phyloP scores from a whole-genome alignment of 2,797 vertebrate genomes.

The Notolabrus celidotus region DNA sequence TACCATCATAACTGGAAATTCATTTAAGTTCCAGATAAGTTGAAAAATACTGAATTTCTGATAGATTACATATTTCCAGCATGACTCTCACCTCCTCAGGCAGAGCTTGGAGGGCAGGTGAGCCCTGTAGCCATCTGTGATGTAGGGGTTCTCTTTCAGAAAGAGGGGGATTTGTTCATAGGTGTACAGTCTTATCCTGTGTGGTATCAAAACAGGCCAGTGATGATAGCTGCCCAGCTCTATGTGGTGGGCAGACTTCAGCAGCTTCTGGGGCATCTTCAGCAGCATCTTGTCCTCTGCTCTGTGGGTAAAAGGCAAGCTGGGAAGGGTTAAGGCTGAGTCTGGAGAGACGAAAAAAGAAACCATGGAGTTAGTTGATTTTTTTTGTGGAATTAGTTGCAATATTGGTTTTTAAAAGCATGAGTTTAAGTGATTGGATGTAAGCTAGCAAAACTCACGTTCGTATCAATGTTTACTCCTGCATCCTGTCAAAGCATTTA shows the following conservation, averaged over 20 bases:
- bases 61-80: not conserved
- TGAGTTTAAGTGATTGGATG: too few relatives aligned
- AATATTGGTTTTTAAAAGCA: too few relatives aligned
- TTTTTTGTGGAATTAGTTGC: too few relatives aligned
- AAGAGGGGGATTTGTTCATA: slow-evolving; percentile 96
- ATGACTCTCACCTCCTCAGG: slow-evolving; percentile 89
- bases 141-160: slow-evolving; percentile 97
- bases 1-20: too few relatives aligned
- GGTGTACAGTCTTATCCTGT: slow-evolving; percentile 95
- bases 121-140: slow-evolving; percentile 97
- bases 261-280: slow-evolving; percentile 91
- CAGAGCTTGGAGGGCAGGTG: slow-evolving; percentile 96
- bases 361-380: too few relatives aligned
- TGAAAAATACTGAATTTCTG: too few relatives aligned
- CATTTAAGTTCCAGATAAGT: too few relatives aligned
- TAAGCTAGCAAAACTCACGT: not conserved
- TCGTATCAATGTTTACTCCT: not conserved
- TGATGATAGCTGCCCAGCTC: slow-evolving; percentile 96
- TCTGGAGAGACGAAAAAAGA: not conserved
- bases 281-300: slow-evolving; percentile 69
- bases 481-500: not conserved
- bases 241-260: slow-evolving; percentile 93
- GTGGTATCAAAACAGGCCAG: slow-evolving; percentile 94
- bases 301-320: slow-evolving; percentile 12
- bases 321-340: slow-evolving; percentile 36